These are phyloP conservation scores for Dione vanillae DNA, from an alignment of 2,888 invertebrate species.

Conservation along the genomic window DNA sequence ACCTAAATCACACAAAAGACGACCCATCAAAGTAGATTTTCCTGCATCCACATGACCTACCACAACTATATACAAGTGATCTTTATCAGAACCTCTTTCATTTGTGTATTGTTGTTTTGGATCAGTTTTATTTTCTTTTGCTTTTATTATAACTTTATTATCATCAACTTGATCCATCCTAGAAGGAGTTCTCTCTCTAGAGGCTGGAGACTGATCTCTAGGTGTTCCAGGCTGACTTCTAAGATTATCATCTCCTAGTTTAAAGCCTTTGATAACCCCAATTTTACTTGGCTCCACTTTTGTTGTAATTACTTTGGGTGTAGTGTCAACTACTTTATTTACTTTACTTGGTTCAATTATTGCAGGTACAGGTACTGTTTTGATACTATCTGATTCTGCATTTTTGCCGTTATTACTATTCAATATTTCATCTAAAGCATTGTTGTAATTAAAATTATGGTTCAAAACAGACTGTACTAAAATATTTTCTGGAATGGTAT, in stretches of 20 bases:
- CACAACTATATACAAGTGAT: constrained; percentile 95
- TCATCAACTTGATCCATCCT: constrained; percentile 69
- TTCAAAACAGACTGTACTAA: constrained; percentile 89
- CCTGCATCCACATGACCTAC: constrained; percentile 99
- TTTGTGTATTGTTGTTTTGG: constrained; percentile 86
- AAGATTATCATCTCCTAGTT: constrained; percentile 64
- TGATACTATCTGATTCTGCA: constrained; percentile 49
- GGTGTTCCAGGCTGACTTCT: constrained; percentile 81
- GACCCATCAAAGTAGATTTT: constrained; percentile 98
- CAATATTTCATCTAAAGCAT: constrained; percentile 89
- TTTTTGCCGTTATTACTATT: constrained; percentile 67
- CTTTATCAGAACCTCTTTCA: constrained; percentile 92
- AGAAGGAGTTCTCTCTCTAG: constrained; percentile 82
- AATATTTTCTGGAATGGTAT: constrained; percentile 88
- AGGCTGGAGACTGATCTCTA: constrained; percentile 88
- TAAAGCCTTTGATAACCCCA: constrained; percentile 85
- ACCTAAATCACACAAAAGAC: constrained; percentile 93
- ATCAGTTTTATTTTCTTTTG: constrained; percentile 84
- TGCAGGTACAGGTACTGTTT: constrained; percentile 53
- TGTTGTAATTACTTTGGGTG: constrained; percentile 71
- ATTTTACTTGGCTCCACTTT: constrained; percentile 73
- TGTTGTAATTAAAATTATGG: constrained; percentile 89
- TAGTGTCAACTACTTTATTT: constrained; percentile 56
- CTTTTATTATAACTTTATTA: constrained; percentile 70
- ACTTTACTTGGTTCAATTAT: constrained; percentile 63